Evolutionary conservation across 2,888 invertebrate species (phyloP).

Genomic region (Drosophila eohydei): DNA sequence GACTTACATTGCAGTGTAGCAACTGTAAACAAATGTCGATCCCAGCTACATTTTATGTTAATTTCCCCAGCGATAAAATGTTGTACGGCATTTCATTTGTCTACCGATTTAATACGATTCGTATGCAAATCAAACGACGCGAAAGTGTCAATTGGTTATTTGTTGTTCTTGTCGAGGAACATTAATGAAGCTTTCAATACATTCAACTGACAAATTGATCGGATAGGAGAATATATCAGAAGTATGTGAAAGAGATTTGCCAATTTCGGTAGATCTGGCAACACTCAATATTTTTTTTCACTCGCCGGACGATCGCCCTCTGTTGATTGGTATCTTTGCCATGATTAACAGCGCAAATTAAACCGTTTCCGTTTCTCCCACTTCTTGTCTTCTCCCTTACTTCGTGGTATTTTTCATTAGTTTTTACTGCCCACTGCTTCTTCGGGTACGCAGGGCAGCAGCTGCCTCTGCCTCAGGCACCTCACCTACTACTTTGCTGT

Average conservation of each 20-base stretch:
- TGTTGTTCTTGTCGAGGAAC: conserved; percentile 28
- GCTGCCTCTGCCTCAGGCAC: neutral
- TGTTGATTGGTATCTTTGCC: neutral
- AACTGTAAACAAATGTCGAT: conserved; percentile 26
- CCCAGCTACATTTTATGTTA: conserved; percentile 35
- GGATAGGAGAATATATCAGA: neutral
- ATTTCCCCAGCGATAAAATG: conserved; percentile 27
- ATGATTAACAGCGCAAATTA: conserved; percentile 24
- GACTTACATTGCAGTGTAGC: neutral
- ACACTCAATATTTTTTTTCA: conserved; percentile 2
- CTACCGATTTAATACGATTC: conserved; percentile 40
- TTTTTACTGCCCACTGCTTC: conserved; percentile 13
- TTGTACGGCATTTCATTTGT: conserved; percentile 45
- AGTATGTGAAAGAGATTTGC: neutral
- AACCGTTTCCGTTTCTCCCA: conserved; percentile 22
- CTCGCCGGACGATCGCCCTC: neutral
- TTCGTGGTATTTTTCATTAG: conserved; percentile 14
- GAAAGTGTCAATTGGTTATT: conserved; percentile 67
- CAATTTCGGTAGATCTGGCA: conserved; percentile 4
- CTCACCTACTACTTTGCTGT: neutral
- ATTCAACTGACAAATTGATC: conserved; percentile 15
- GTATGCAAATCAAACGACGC: conserved; percentile 66
- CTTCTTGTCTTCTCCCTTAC: neutral
- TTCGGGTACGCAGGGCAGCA: conserved; percentile 6
- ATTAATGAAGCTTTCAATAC: conserved; percentile 22